Conservation (phyloP, 1,140 invertebrate genomes). For the Nomia melanderi region DNA sequence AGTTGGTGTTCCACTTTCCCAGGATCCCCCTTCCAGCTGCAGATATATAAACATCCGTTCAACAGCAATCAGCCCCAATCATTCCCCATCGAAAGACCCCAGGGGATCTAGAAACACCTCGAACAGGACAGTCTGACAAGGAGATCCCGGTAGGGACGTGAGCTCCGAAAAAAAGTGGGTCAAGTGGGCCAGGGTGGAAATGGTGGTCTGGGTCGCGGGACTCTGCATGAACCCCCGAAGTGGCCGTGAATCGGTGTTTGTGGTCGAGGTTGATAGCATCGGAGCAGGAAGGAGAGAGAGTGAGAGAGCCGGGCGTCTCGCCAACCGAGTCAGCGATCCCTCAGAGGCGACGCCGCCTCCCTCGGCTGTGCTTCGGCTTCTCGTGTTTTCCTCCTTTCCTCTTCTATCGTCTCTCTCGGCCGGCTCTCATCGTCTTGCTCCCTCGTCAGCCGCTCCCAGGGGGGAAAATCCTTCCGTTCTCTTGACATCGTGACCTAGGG, state of each 20-base stretch:
- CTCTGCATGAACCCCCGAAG: slow-evolving; percentile 66
- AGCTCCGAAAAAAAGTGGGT: slow-evolving; percentile 22
- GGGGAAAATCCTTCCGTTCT: slow-evolving; percentile 73
- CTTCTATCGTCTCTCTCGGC: slow-evolving; percentile 21
- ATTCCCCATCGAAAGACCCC: too few species aligned
- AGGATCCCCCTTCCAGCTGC: too few species aligned
- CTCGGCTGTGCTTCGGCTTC: slow-evolving; percentile 25
- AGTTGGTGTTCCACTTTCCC: too few species aligned
- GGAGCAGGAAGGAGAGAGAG: slow-evolving; percentile 60
- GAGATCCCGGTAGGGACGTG: too few species aligned
- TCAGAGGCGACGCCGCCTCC: slow-evolving; percentile 41
- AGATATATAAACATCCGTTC: too few species aligned
- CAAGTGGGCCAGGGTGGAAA: slow-evolving; percentile 26
- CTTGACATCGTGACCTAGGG: slow-evolving; percentile 77
- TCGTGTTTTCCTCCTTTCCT: slow-evolving; percentile 57
- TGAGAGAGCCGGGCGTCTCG: slow-evolving; percentile 65
- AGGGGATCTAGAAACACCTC: too few species aligned
- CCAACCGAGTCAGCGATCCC: slow-evolving; percentile 69
- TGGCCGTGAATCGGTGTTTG: slow-evolving; percentile 77
- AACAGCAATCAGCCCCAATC: too few species aligned
- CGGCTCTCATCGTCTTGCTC: slow-evolving; percentile 17
- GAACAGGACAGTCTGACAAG: too few species aligned
- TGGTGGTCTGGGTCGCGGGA: slow-evolving; percentile 40
- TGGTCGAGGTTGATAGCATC: slow-evolving; percentile 77
- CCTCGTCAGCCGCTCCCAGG: slow-evolving; percentile 47